These are phyloP conservation scores for Apodemia mormo DNA, from an alignment of 2,888 invertebrate genomes.

Conservation along the genomic window DNA sequence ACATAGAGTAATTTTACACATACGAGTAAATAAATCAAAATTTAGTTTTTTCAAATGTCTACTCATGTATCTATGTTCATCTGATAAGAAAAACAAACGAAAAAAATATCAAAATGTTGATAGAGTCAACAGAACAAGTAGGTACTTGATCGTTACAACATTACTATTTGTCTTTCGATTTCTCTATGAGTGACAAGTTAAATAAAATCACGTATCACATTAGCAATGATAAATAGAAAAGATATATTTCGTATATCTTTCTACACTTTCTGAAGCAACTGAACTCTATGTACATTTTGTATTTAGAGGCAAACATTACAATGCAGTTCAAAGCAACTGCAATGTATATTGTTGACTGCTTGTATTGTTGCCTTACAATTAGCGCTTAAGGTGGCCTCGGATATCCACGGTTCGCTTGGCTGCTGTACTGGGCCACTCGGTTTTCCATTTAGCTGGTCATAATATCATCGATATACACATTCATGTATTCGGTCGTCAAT, in stretches of 20 bases:
- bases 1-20: too few relatives aligned
- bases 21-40: too few relatives aligned
- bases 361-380: slow-evolving; percentile 36
- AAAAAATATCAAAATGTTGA: too few relatives aligned
- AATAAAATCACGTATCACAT: neutral
- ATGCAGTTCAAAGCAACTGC: slow-evolving; percentile 2
- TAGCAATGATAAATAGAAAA: neutral
- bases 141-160: neutral
- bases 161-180: neutral
- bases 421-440: slow-evolving; percentile 29
- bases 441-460: slow-evolving; percentile 42
- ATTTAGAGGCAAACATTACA: slow-evolving; percentile 2
- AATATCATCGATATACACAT: slow-evolving; percentile 38
- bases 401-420: slow-evolving; percentile 38
- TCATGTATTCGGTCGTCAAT: slow-evolving; percentile 66
- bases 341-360: slow-evolving; percentile 24
- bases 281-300: neutral
- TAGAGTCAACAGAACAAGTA: neutral
- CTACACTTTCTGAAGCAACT: neutral
- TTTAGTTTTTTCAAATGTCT: too few relatives aligned
- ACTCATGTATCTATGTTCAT: too few relatives aligned
- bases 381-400: slow-evolving; percentile 39
- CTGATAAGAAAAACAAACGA: too few relatives aligned
- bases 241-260: neutral
- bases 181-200: slow-evolving; percentile 7